Percentiles rank a stretch among this genome's conserved stretches.
phyloP scores from a whole-genome alignment of 2,113 vertebrate species.

The Guaruba guarouba region DNA sequence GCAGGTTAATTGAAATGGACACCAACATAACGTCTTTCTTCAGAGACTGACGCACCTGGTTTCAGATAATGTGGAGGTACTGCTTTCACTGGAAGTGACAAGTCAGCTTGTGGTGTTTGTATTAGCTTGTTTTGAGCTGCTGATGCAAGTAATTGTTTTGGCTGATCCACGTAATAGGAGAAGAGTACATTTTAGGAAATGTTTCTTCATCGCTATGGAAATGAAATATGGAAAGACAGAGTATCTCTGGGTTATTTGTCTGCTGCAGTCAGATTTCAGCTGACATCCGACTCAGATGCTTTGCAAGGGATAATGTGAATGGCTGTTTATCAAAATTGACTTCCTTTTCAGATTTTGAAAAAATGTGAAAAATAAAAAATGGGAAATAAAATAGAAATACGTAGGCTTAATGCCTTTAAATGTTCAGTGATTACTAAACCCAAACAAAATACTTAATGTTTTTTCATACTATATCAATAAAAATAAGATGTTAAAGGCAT shows the following conservation, averaged over 20 bases:
- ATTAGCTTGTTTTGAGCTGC: conserved; percentile 20
- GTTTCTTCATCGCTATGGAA: conserved; percentile 61
- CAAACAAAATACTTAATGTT: not conserved
- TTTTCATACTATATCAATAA: not conserved
- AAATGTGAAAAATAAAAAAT: not conserved
- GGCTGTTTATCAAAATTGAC: not conserved
- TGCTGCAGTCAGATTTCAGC: conserved; percentile 13
- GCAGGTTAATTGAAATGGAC: conserved; percentile 75
- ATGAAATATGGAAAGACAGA: conserved; percentile 22
- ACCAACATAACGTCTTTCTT: conserved; percentile 46
- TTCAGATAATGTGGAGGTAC: not conserved
- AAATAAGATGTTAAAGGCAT: not conserved
- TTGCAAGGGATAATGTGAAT: not conserved
- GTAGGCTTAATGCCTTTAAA: not conserved
- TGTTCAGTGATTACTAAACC: not conserved
- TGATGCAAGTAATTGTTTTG: conserved; percentile 44
- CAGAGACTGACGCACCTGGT: conserved; percentile 50
- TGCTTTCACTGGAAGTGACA: conserved; percentile 26
- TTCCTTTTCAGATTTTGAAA: not conserved
- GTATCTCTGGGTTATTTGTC: not conserved
- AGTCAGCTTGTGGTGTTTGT: conserved; percentile 4
- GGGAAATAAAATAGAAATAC: not conserved
- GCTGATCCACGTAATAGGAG: conserved; percentile 52
- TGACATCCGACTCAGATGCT: not conserved
- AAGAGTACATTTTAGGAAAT: conserved; percentile 50